Base-by-base conservation (phyloP, 2,113 vertebrate genomes). In the Chloebia gouldiae region DNA sequence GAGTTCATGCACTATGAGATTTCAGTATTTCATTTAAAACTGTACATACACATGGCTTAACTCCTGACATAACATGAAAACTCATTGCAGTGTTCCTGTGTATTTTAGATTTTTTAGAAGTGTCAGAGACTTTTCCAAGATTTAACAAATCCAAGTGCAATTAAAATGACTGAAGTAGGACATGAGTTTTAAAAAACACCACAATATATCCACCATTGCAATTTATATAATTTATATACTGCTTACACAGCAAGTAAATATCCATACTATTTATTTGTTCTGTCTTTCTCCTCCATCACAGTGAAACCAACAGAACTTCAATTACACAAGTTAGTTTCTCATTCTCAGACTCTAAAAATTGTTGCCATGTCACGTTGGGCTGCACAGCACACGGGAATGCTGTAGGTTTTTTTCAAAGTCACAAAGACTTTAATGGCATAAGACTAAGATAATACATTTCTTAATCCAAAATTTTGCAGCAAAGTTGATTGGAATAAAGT, bases 131-230 rank as follows among this genome's bases (percentile, higher is more conserved):
- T 40, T 20, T 23, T 60, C 28, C 14, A 73, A 71, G 44, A 66
- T 56, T 56, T 54, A 76, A 79, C 22, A 65, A 90, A 49, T 7
- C 16, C 42, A 81, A 83, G 13, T 0, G 0, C 30, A 59, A 23
- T 27, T 57, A 23, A 33, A 72, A 14, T 24, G 20, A 63, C 14
- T 21, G 11, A 92, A 85, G 15, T 4, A 69, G 50, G 16, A 63
- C 31, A 12, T 37, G 35, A 27, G 35, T 39, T 1, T 93, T 10
- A 57, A 65, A 86, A 79, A 13, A 2, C 10, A 31, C 15, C 16
- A 37, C 60, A 31, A 45, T 25, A 6, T 5, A 72, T 22, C 21
- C 45, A 20, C 37, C 28, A 45, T 35, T 0, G 0, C 19, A 60
- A 71, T 17, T 23, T 4, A 45, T 8, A 27, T 8, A 68, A 65